phyloP scores from a whole-genome alignment of 2,113 vertebrate species.

The Eidolon helvum region DNA sequence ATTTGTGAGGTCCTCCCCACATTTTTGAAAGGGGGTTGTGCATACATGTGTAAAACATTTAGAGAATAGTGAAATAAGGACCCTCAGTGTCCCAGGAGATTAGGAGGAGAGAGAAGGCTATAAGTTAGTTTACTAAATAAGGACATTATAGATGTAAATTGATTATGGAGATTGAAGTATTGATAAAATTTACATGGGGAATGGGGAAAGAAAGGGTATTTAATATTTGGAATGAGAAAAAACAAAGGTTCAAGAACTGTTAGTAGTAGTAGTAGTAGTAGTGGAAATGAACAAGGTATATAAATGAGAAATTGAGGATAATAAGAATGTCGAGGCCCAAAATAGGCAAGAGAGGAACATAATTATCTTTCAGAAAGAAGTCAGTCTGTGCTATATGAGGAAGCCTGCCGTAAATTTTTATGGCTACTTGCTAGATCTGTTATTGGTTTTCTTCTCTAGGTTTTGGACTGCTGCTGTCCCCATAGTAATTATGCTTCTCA shows the following conservation, averaged over 20 bases:
- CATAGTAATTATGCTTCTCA: not conserved
- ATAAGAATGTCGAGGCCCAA: not conserved
- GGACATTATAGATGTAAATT: not conserved
- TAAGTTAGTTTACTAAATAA: not conserved
- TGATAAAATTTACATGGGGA: no score
- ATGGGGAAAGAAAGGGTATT: not conserved
- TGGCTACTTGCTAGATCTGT: accelerated
- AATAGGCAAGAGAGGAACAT: not conserved
- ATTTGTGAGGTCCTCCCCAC: not conserved
- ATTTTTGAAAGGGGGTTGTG: not conserved
- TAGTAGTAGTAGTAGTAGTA: not conserved
- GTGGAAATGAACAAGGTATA: not conserved
- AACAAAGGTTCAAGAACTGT: not conserved
- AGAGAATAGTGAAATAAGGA: not conserved
- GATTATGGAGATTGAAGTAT: not conserved
- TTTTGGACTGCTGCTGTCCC: not conserved
- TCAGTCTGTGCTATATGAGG: accelerated
- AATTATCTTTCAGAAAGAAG: not conserved
- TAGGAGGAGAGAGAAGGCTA: not conserved
- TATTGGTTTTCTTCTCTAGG: not conserved
- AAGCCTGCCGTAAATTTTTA: not conserved
- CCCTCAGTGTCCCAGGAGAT: not conserved
- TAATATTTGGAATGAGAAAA: not conserved
- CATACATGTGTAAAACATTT: not conserved
- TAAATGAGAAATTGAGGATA: not conserved